Evolutionary conservation across 53 echinoderm and acorn worm genomes (phyloP).

Genomic region (Paelopatides confundens): DNA sequence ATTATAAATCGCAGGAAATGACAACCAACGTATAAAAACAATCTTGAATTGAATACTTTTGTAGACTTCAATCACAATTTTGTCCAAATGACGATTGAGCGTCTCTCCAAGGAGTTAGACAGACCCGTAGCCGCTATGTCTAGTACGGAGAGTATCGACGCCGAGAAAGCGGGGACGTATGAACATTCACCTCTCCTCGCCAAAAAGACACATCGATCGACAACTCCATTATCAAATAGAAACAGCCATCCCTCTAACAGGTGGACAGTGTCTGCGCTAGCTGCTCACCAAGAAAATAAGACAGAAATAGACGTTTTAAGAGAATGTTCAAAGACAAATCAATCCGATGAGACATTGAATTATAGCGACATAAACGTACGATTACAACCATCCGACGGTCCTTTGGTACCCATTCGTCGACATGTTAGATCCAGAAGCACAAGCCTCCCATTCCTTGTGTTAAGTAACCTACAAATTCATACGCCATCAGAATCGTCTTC

Average conservation of each 20-base stretch:
- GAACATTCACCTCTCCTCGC: slow-evolving; percentile 32
- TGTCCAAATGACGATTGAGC: slow-evolving; percentile 43
- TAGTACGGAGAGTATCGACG: slow-evolving; percentile 16
- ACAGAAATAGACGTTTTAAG: slow-evolving; percentile 5
- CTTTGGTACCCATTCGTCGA: slow-evolving; percentile 1
- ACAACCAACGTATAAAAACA: too few relatives aligned
- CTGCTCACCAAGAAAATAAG: neutral
- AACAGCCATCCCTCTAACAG: neutral
- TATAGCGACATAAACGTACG: neutral
- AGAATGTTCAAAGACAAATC: neutral
- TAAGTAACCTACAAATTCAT: slow-evolving; percentile 72
- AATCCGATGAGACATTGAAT: neutral
- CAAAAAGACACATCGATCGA: neutral
- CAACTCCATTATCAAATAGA: neutral
- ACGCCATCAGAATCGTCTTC: neutral
- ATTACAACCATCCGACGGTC: neutral
- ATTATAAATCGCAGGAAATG: too few relatives aligned
- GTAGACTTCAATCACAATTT: neutral
- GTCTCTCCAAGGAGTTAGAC: neutral
- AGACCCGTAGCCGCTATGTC: slow-evolving; percentile 10
- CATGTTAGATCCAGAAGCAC: slow-evolving; percentile 74
- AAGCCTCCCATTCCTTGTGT: slow-evolving; percentile 84
- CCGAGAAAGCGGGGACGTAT: neutral
- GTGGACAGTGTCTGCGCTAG: slow-evolving; percentile 5
- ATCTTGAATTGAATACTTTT: too few relatives aligned